phyloP scores from a whole-genome alignment of 2,888 invertebrate species.

The Acleris cristana region DNA sequence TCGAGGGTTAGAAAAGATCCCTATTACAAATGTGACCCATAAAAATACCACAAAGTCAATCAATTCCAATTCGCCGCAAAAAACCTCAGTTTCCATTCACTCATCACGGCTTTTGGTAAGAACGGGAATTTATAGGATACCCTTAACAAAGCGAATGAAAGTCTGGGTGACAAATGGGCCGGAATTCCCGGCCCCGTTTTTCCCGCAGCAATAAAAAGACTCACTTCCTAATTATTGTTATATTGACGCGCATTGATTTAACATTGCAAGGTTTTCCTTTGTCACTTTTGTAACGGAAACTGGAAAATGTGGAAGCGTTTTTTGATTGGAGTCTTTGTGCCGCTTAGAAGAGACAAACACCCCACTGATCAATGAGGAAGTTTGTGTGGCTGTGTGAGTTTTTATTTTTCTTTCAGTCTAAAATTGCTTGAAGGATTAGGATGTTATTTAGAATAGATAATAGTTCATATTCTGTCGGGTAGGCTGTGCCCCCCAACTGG shows the following conservation, averaged over 20 bases:
- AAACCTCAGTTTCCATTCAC: slow-evolving; percentile 27
- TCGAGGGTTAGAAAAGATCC: neutral
- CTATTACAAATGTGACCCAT: neutral
- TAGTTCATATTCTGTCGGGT: too few species aligned
- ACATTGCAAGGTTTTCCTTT: slow-evolving; percentile 27
- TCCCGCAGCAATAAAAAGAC: slow-evolving; percentile 31
- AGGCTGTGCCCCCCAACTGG: too few species aligned
- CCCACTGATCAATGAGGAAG: too few species aligned
- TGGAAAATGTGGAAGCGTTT: too few species aligned
- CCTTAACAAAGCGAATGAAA: slow-evolving; percentile 37
- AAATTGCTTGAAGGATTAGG: too few species aligned
- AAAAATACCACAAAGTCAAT: slow-evolving; percentile 4
- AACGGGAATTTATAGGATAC: slow-evolving; percentile 33
- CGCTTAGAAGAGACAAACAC: too few species aligned
- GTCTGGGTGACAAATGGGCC: slow-evolving; percentile 34
- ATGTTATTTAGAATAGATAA: too few species aligned
- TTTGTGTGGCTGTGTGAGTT: too few species aligned
- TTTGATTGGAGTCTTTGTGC: too few species aligned
- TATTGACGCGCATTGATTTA: slow-evolving; percentile 34
- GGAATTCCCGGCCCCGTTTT: slow-evolving; percentile 29
- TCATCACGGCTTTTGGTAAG: slow-evolving; percentile 24
- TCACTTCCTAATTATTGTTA: slow-evolving; percentile 34
- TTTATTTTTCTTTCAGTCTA: too few species aligned
- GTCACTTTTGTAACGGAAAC: neutral
- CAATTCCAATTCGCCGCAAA: slow-evolving; percentile 4